Base-by-base conservation (phyloP, 2,888 invertebrate genomes). In the Antheraea assamensis region DNA sequence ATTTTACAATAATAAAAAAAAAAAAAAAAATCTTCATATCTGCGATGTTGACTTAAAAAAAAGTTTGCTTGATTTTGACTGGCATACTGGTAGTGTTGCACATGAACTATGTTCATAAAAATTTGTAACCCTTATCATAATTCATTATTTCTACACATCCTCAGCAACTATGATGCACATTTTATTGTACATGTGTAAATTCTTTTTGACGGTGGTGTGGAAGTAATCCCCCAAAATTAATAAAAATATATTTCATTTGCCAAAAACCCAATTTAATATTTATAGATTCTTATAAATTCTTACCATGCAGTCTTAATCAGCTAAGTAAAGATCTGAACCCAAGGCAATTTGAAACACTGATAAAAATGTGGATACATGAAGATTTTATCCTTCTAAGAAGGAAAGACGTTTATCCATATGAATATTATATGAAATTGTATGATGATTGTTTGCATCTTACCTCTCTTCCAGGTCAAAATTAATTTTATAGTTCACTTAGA, bases 71-170 rank as follows among this genome's bases (percentile, higher is more conserved):
- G 77, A 81, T 72, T 78, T 78, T 74, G 77, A 79, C 68, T 79
- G 75, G 74, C 72, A 78, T 10, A 81, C 80, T 35, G 83, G 83
- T 21, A 70, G 71, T 42, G 78, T 78, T 31, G 77, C 80, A 42
- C 82, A 83, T 76, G 72, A 78, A 19, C 30, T 73, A 21, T 84
- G 84, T 74, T 77, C 74, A 64, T 55, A 77, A 70, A 81, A 81
- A 73, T 81, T 79, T 76, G 75, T 55, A 10, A 77, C 4, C 75
- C 74, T 1, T 8, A 55, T 21, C 7, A 55, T n/a, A 55, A n/a
- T 55, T n/a, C n/a, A 21, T 2, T n/a, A 55, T 55, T 55, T n/a
- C n/a, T 55, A 21, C 55, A 55, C n/a, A 55, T n/a, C n/a, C 55
- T 55, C 55, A n/a, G n/a, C n/a, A 21, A 55, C n/a, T 55, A 55